A percentile compares a stretch with the other conserved stretches of the same genome.
Conservation (phyloP, 2,888 invertebrate genomes). For the Lypha dubia region DNA sequence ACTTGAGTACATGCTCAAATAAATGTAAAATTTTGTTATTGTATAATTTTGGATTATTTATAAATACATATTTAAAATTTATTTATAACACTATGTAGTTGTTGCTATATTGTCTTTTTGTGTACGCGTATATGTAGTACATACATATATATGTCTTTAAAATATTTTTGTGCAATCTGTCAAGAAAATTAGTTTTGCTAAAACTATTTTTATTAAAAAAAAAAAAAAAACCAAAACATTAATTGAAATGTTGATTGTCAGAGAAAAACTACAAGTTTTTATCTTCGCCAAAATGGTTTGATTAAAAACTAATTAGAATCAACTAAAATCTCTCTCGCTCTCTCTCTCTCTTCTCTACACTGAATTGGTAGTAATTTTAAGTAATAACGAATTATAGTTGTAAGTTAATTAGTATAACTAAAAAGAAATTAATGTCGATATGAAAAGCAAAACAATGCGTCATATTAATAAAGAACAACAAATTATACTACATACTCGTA, state of each 20-base stretch:
- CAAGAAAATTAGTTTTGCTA: background rate
- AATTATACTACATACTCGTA: too few species aligned
- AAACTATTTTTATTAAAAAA: slow-evolving; percentile 2
- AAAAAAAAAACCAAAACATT: background rate
- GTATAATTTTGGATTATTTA: too few species aligned
- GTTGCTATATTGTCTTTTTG: background rate
- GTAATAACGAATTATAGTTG: slow-evolving; percentile 50
- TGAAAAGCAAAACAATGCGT: slow-evolving; percentile 3
- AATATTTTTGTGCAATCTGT: slow-evolving; percentile 64
- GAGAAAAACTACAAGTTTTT: background rate
- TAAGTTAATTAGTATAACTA: slow-evolving; percentile 57
- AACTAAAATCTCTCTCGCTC: background rate
- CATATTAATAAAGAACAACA: background rate
- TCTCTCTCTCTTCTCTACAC: background rate
- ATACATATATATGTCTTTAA: slow-evolving; percentile 13
- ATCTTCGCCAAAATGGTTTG: background rate
- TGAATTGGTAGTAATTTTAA: slow-evolving; percentile 51
- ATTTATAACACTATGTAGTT: too few species aligned
- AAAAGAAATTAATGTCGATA: slow-evolving; percentile 25
- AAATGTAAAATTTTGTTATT: too few species aligned
- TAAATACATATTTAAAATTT: too few species aligned
- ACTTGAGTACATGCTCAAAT: too few species aligned
- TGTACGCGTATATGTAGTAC: too few species aligned
- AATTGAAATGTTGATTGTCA: background rate
- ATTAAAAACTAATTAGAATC: background rate